phyloP scores from a whole-genome alignment of 23 tunicate genomes.

The Corella eumyota region DNA sequence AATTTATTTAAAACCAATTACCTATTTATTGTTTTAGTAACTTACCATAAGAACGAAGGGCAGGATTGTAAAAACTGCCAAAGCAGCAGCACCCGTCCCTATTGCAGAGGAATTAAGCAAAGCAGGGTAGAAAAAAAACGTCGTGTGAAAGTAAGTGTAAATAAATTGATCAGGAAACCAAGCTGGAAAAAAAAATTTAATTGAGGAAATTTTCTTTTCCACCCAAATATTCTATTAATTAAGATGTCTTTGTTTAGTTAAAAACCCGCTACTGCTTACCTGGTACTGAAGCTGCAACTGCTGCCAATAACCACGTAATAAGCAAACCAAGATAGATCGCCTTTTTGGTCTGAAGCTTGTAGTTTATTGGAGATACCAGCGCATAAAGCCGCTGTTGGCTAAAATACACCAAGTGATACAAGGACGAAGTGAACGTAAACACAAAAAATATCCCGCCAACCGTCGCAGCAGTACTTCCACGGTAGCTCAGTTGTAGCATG shows the following conservation, averaged over 20 bases:
- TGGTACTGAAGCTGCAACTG: constrained; percentile 1
- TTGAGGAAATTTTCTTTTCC: neutral
- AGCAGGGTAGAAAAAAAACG: constrained; percentile 8
- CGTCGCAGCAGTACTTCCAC: constrained; percentile 8
- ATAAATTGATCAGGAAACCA: constrained; percentile 2
- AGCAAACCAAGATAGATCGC: neutral
- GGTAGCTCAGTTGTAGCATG: neutral
- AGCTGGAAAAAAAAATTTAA: constrained; percentile 1
- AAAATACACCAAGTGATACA: neutral
- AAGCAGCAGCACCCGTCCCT: neutral
- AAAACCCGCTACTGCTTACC: too few species aligned
- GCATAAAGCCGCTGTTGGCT: constrained; percentile 14
- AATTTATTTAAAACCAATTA: too few species aligned
- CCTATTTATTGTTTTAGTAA: too few species aligned
- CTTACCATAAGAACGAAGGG: constrained; percentile 2
- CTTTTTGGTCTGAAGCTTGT: constrained; percentile 1
- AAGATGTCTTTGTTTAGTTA: too few species aligned
- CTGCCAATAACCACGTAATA: neutral
- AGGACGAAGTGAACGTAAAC: constrained; percentile 14
- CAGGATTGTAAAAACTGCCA: neutral
- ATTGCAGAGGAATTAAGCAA: too few species aligned
- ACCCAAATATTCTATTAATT: too few species aligned
- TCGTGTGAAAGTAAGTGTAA: constrained; percentile 2
- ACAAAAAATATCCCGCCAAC: constrained; percentile 26
- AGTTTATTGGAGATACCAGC: neutral